These are phyloP conservation scores for Puffinus mauretanicus DNA, from an alignment of 2,113 vertebrate genomes.

Conservation along the genomic window DNA sequence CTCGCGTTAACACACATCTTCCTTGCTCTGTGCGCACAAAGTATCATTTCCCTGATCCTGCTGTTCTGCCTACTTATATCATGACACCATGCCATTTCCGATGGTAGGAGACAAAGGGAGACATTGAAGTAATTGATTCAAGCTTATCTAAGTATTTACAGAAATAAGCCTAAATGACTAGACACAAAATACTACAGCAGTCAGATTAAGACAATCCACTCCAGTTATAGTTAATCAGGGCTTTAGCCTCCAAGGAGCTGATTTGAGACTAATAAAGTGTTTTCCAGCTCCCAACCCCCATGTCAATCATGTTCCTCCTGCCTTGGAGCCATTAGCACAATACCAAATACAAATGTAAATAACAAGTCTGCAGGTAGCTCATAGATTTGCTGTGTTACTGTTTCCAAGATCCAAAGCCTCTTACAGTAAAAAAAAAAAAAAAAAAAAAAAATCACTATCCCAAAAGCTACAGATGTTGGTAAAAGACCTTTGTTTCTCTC, in stretches of 20 bases:
- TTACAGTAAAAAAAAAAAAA: not conserved
- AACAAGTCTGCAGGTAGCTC: not conserved
- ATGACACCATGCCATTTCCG: not conserved
- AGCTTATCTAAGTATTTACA: conserved; percentile 59
- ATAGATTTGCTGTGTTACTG: not conserved
- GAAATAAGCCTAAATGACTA: conserved; percentile 48
- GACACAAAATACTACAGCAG: conserved; percentile 31
- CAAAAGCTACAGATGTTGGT: not conserved
- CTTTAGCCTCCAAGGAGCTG: conserved; percentile 32
- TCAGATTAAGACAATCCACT: conserved; percentile 56
- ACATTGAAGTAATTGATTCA: conserved; percentile 14
- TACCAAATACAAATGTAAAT: not conserved
- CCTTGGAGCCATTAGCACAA: not conserved
- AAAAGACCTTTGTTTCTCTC: conserved; percentile 21
- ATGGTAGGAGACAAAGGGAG: conserved; percentile 1
- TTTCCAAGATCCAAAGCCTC: not conserved
- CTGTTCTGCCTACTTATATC: not conserved
- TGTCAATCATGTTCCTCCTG: not conserved
- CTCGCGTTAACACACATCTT: not conserved
- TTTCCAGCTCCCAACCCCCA: not conserved
- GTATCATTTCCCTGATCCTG: not conserved
- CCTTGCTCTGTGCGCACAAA: not conserved
- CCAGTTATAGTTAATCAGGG: conserved; percentile 48
- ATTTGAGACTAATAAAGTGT: conserved; percentile 17
- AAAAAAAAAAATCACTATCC: not conserved